Evolutionary conservation across 2,888 invertebrate species (phyloP).

Genomic region (Torymus texanus): DNA sequence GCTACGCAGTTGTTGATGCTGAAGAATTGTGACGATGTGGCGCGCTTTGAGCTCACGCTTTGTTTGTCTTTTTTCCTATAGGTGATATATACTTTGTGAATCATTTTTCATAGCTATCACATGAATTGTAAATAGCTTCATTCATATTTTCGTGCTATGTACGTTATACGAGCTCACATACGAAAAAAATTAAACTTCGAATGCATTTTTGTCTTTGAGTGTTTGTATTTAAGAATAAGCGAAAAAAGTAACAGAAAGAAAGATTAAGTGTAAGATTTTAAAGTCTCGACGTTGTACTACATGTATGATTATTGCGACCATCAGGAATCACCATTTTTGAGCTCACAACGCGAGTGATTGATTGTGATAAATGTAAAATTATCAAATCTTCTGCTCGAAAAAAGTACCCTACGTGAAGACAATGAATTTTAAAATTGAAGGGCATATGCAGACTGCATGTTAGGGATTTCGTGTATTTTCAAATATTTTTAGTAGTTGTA

Average conservation of each 20-base stretch:
- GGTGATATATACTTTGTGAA: background rate
- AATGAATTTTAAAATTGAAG: no score
- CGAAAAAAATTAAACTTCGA: background rate
- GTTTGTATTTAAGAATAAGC: conserved; percentile 32
- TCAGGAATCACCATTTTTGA: conserved; percentile 25
- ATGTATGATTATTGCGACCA: background rate
- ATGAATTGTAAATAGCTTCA: conserved; percentile 24
- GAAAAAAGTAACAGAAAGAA: conserved; percentile 1
- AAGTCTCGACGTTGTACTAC: conserved; percentile 29
- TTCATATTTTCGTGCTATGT: conserved; percentile 1
- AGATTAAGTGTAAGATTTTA: conserved; percentile 25
- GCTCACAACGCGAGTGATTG: conserved; percentile 28
- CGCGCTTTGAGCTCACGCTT: conserved; percentile 2
- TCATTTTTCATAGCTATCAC: background rate
- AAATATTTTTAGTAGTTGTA: no score
- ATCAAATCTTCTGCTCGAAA: conserved; percentile 27
- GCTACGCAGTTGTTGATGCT: conserved; percentile 5
- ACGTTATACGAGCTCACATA: no score
- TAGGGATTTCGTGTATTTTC: no score
- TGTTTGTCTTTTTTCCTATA: background rate
- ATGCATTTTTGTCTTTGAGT: conserved; percentile 36
- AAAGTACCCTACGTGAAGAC: no score
- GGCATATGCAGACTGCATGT: no score
- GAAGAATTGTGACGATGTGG: conserved; percentile 8
- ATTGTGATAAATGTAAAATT: conserved; percentile 49